Evolutionary conservation across 2,113 vertebrate genomes (phyloP), one percentile per base, ranked within the genome.

Genomic region (Scolopax mira): DNA sequence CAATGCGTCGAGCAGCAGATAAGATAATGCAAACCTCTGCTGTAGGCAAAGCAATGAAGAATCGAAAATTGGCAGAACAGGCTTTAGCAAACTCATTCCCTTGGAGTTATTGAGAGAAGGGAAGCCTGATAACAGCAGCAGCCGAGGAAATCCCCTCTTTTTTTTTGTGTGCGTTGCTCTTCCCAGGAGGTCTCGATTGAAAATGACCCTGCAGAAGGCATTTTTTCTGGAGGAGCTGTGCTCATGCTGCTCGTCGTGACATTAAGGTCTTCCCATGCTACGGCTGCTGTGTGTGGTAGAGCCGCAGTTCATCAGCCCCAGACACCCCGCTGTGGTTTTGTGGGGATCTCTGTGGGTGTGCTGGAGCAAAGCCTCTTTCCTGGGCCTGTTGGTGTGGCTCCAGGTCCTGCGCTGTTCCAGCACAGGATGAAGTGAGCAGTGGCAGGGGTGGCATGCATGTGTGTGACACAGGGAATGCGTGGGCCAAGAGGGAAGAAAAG

Each of bases 31-130:
- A 60, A 67, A 83, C 33, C 70, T 91, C 69, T 88, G 88, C 79
- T 94, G 44, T 71, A 64, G 90, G 82, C 69, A 86, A 84, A 73
- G 72, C 72, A 72, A 25, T 19, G 85, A 85, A 62, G 84, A 87
- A 55, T 7, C 85, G 88, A 13, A 82, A 80, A 90, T 60, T 37
- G 82, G 51, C 67, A 86, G 69, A 87, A 61, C 5, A 7, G 0
- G 1, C 66, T 79, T 80, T 64, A 91, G 57, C 69, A 85, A 89
- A 46, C 21, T 35, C 64, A 18, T 88, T 92, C 37, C 61, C 33
- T 78, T 18, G 7, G 42, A 91, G 28, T 41, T 33, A 31, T 39
- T 75, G 72, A 66, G 37, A 85, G 84, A 24, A 90, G 60, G 60
- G 81, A 88, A 90, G 39, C 28, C 52, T 85, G 72, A 13, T 23